These are phyloP conservation scores for Calameuta idolon DNA, from an alignment of 2,888 invertebrate species.

Conservation along the genomic window DNA sequence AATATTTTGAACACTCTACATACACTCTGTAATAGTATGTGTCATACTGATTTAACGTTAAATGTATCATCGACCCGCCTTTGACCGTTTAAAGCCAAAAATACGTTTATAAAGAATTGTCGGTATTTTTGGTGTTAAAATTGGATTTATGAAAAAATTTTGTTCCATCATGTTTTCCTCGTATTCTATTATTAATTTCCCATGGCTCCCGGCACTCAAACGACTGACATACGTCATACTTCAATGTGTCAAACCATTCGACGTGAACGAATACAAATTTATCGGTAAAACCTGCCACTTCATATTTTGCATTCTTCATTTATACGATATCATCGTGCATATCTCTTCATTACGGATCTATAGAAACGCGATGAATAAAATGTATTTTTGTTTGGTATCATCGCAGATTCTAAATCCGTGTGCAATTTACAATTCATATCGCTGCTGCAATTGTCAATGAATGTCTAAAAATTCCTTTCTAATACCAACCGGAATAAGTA, in stretches of 20 bases:
- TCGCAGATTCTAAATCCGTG: neutral
- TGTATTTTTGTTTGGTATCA: neutral
- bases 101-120: no score
- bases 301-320: neutral
- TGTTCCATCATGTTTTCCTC: neutral
- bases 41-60: neutral
- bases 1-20: neutral
- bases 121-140: neutral
- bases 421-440: neutral
- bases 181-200: neutral
- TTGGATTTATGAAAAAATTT: neutral
- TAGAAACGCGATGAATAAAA: neutral
- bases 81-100: no score
- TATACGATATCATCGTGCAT: neutral
- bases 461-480: conserved; percentile 4
- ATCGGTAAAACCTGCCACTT: neutral
- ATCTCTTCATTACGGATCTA: neutral
- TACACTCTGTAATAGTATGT: neutral
- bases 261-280: neutral
- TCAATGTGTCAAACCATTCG: neutral
- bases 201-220: neutral
- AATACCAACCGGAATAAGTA: neutral
- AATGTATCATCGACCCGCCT: no score
- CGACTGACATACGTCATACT: neutral
- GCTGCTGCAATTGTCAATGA: conserved; percentile 4